Conservation (phyloP, 2,797 vertebrate genomes). For the Siniperca scherzeri region DNA sequence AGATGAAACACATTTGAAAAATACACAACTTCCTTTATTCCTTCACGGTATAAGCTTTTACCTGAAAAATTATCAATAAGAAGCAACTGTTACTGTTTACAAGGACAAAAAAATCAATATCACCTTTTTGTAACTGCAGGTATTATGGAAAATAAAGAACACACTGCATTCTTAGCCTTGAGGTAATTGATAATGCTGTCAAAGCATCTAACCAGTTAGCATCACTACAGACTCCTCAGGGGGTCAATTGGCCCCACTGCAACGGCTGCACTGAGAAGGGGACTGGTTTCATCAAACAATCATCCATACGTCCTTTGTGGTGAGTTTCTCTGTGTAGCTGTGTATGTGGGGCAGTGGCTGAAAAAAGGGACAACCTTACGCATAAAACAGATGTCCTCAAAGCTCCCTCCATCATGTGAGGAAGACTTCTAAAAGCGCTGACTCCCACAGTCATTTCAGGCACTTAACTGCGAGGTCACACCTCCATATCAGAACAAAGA, state of each 20-base stretch:
- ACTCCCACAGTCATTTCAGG: constrained; percentile 45
- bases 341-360: constrained; percentile 1
- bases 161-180: not conserved
- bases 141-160: constrained; percentile 4
- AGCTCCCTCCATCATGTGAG: constrained; percentile 35
- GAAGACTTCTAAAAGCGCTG: constrained; percentile 62
- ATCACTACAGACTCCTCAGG: constrained; percentile 26
- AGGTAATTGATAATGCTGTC: constrained; percentile 13
- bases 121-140: constrained; percentile 4
- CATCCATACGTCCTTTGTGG: constrained; percentile 10
- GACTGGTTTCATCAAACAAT: not conserved
- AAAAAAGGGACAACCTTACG: constrained; percentile 41
- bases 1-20: not conserved
- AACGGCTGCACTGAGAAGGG: not conserved
- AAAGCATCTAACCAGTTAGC: not conserved
- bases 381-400: constrained; percentile 52
- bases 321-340: constrained; percentile 14
- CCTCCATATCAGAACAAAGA: constrained; percentile 61
- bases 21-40: not conserved
- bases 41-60: not conserved
- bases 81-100: not conserved
- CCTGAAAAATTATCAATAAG: not conserved
- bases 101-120: constrained; percentile 1
- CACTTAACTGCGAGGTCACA: constrained; percentile 58
- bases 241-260: not conserved